Conservation (phyloP, 2,888 invertebrate genomes). For the Diloba caeruleocephala region DNA sequence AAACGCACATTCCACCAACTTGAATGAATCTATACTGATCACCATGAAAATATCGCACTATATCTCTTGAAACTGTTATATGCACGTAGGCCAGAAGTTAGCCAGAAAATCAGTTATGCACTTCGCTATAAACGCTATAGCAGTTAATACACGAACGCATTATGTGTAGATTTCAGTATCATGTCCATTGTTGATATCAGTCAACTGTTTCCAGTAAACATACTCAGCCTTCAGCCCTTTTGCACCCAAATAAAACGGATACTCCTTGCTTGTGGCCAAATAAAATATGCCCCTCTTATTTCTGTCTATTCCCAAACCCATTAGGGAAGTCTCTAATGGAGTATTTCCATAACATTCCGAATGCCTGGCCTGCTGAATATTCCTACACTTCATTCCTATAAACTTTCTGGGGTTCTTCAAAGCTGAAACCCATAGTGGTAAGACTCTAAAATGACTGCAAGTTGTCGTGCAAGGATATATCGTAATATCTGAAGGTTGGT, state of each 20-base stretch:
- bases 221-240: constrained; percentile 74
- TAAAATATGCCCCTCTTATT: constrained; percentile 76
- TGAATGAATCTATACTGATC: too few species aligned
- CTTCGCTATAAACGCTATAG: not conserved
- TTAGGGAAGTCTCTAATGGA: constrained; percentile 69
- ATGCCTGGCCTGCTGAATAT: constrained; percentile 79
- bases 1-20: too few species aligned
- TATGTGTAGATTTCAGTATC: constrained; percentile 75
- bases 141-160: constrained; percentile 3
- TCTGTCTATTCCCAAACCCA: constrained; percentile 71
- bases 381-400: constrained; percentile 73
- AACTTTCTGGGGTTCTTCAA: constrained; percentile 76
- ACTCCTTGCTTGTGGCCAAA: constrained; percentile 72
- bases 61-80: too few species aligned
- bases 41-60: too few species aligned
- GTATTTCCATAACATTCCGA: constrained; percentile 68
- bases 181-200: constrained; percentile 74
- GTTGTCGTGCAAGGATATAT: constrained; percentile 76
- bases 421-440: constrained; percentile 74
- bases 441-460: constrained; percentile 81
- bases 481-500: constrained; percentile 77
- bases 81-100: too few species aligned
- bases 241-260: constrained; percentile 76
- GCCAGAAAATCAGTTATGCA: too few species aligned
- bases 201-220: constrained; percentile 73